Evolutionary conservation across 2,113 vertebrate species (phyloP).

Genomic region (Cryptomyrus ogoouensis): DNA sequence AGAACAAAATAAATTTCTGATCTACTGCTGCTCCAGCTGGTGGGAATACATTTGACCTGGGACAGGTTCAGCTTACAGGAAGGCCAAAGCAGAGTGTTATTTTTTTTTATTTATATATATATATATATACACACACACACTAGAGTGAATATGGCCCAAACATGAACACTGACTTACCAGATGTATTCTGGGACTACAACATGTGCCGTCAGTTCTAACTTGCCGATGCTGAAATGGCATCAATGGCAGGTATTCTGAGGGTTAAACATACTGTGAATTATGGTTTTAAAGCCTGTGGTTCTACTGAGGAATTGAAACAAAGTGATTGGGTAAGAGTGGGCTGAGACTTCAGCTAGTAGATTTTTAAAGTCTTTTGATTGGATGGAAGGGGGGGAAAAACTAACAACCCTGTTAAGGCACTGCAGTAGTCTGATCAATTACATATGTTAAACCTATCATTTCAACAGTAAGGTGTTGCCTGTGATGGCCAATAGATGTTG

Average conservation of each 20-base stretch:
- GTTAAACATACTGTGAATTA: not conserved
- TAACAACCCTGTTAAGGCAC: not conserved
- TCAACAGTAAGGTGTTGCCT: not conserved
- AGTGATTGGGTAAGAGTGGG: not conserved
- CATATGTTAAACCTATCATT: not conserved
- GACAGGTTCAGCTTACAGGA: not conserved
- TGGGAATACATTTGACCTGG: not conserved
- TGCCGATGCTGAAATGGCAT: not conserved
- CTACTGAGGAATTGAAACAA: not conserved
- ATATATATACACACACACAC: too few relatives aligned
- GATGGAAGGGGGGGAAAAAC: not conserved
- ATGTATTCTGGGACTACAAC: not conserved
- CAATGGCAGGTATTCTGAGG: not conserved
- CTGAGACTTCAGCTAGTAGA: not conserved
- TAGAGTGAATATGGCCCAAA: not conserved
- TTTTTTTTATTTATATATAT: not conserved
- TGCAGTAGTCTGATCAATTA: not conserved
- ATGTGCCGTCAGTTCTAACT: not conserved
- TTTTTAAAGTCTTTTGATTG: not conserved
- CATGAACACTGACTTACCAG: not conserved
- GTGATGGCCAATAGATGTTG: not conserved
- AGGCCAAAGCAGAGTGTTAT: not conserved
- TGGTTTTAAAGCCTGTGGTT: not conserved
- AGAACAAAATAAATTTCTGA: not conserved
- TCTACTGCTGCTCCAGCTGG: not conserved